Evolutionary conservation across 2,797 vertebrate genomes (phyloP).

Genomic region (Poecile montanus): DNA sequence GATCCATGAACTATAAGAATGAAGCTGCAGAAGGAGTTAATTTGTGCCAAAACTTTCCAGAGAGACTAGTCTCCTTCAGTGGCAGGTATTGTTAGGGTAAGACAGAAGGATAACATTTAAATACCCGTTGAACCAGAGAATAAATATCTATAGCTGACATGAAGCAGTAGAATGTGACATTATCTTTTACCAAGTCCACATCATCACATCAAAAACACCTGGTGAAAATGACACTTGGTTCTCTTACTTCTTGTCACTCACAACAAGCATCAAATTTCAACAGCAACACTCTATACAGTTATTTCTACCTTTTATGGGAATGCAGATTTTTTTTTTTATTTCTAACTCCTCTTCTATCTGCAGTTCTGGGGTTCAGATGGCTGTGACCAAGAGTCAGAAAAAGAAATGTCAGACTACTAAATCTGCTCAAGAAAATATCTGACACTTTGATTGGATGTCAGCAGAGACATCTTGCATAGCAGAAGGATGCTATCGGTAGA

Average conservation of each 20-base stretch:
- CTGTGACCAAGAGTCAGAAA: conserved; percentile 19
- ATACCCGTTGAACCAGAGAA: neutral
- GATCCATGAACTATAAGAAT: neutral
- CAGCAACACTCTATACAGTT: neutral
- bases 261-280: neutral
- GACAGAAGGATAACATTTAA: conserved; percentile 3
- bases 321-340: neutral
- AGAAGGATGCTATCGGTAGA: neutral
- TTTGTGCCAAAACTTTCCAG: neutral
- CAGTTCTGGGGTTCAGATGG: neutral
- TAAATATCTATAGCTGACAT: neutral
- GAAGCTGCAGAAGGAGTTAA: neutral
- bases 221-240: neutral
- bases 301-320: neutral
- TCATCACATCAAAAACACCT: neutral
- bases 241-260: neutral
- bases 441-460: conserved; percentile 20
- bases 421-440: neutral
- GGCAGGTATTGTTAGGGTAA: neutral
- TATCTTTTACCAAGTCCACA: neutral
- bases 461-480: conserved; percentile 28
- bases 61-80: neutral
- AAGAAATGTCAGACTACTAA: conserved; percentile 38
- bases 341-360: neutral
- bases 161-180: neutral